These are phyloP conservation scores for Scrobipalpa atriplicella DNA, from an alignment of 2,888 invertebrate species.

Conservation along the genomic window DNA sequence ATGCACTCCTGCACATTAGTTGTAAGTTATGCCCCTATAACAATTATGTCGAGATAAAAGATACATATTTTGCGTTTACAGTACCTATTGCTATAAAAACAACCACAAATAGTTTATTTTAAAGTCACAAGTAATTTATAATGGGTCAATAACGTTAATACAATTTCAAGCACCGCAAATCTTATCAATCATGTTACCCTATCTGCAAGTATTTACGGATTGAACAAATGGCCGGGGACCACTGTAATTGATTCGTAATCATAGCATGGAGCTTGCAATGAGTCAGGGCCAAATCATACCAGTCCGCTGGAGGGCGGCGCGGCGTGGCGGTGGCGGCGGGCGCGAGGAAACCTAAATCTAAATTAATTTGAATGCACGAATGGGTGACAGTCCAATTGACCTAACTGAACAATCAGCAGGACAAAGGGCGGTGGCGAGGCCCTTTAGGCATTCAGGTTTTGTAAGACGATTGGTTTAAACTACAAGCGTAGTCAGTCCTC, in stretches of 20 bases:
- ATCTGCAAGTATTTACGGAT: constrained; percentile 8
- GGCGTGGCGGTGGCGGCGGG: constrained; percentile 33
- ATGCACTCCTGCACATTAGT: constrained; percentile 20
- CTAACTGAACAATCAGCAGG: constrained; percentile 63
- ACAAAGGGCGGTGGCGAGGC: constrained; percentile 60
- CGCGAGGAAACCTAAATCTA: constrained; percentile 64
- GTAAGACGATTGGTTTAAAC: constrained; percentile 44
- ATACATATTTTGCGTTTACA: neutral
- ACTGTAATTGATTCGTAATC: constrained; percentile 33
- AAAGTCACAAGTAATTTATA: too few species aligned
- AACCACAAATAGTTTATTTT: neutral
- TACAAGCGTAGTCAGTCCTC: constrained; percentile 33
- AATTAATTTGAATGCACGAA: constrained; percentile 69
- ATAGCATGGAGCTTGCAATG: constrained; percentile 28
- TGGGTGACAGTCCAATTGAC: constrained; percentile 70
- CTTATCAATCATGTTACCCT: neutral
- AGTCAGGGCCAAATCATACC: constrained; percentile 48
- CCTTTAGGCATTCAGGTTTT: constrained; percentile 49
- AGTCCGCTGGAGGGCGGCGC: constrained; percentile 44
- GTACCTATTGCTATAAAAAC: neutral
- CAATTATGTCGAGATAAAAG: constrained; percentile 10
- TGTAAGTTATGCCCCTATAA: constrained; percentile 18
- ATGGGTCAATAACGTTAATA: neutral
- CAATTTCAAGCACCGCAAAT: neutral
- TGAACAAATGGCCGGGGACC: constrained; percentile 20